phyloP scores from a whole-genome alignment of 2,113 vertebrate species.

The Laterallus jamaicensis region DNA sequence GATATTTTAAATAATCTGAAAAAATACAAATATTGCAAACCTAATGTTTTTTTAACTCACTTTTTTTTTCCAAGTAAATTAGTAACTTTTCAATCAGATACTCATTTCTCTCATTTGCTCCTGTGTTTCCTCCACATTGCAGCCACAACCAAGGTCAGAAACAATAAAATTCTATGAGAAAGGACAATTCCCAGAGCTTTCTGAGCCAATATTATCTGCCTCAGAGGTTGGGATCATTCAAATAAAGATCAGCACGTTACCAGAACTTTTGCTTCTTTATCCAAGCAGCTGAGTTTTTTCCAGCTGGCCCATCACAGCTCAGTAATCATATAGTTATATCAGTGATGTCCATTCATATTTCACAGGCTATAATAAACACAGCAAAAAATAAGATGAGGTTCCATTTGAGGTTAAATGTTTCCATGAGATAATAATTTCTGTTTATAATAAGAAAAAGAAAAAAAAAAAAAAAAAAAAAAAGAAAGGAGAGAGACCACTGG shows the following conservation, averaged over 20 bases:
- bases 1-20: not conserved
- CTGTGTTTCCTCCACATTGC: not conserved
- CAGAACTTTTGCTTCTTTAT: constrained; percentile 2
- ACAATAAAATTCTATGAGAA: not conserved
- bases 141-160: not conserved
- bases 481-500: not conserved
- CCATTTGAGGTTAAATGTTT: constrained; percentile 66
- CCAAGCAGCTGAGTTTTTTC: not conserved
- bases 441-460: constrained; percentile 32
- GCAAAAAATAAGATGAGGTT: constrained; percentile 60
- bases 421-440: constrained; percentile 65
- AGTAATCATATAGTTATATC: not conserved
- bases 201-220: not conserved
- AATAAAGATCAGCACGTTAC: not conserved
- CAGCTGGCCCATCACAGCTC: constrained; percentile 5
- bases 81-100: not conserved
- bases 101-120: not conserved
- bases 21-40: not conserved
- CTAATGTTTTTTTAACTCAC: fast-evolving
- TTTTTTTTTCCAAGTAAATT: not conserved
- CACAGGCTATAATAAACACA: constrained; percentile 59
- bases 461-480: not conserved
- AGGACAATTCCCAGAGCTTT: not conserved
- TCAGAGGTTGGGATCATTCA: not conserved
- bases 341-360: constrained; percentile 42